Conservation (phyloP, 1,140 invertebrate genomes). For the Aphelinus atriplicis region DNA sequence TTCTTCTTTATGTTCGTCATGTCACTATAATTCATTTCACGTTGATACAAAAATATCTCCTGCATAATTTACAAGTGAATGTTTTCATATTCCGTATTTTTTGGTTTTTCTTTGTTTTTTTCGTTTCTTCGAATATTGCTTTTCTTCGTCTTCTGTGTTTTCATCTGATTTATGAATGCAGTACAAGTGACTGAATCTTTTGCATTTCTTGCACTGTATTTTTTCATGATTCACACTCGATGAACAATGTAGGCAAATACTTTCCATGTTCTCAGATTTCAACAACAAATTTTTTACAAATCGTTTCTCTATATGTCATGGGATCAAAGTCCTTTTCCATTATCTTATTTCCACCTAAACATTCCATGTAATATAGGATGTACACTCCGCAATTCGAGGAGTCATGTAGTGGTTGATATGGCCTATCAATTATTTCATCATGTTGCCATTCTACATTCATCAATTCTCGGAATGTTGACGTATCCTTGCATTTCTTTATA, state of each 20-base stretch:
- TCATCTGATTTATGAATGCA: not conserved
- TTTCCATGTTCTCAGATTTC: not conserved
- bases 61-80: slow-evolving; percentile 4
- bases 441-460: not conserved
- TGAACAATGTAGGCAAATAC: slow-evolving; percentile 1
- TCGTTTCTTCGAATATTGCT: not conserved
- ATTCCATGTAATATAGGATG: not conserved
- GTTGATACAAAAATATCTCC: not conserved
- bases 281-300: not conserved
- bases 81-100: not conserved
- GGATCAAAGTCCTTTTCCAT: not conserved
- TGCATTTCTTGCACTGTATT: not conserved
- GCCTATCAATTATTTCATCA: not conserved
- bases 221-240: not conserved
- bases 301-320: not conserved
- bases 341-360: not conserved
- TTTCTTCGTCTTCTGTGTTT: not conserved
- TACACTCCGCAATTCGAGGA: not conserved
- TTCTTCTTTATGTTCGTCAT: too few species aligned
- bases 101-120: not conserved
- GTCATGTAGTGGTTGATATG: not conserved
- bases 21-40: too few species aligned
- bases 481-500: not conserved
- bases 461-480: not conserved
- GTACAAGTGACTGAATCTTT: not conserved